Conservation (phyloP, 1,140 invertebrate species). For the Lineus longissimus region DNA sequence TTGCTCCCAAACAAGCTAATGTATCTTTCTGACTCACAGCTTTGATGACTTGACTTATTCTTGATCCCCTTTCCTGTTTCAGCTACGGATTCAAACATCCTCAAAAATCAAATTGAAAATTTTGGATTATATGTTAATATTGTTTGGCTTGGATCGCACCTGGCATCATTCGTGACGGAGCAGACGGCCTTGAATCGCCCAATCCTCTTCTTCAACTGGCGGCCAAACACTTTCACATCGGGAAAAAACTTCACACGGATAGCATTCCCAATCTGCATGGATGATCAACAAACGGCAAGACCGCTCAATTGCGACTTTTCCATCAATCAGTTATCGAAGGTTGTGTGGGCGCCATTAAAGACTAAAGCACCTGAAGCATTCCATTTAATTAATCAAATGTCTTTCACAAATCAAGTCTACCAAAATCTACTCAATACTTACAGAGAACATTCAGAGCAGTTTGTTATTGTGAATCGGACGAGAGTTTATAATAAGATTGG, state of each 20-base stretch:
- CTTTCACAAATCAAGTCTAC: conserved; percentile 59
- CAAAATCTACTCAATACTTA: conserved; percentile 57
- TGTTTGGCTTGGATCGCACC: conserved; percentile 36
- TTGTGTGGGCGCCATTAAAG: conserved; percentile 62
- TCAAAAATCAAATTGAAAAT: conserved; percentile 36
- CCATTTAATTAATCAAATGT: conserved; percentile 59
- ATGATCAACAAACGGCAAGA: conserved; percentile 3
- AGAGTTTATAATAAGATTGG: conserved; percentile 58
- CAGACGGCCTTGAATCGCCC: conserved; percentile 45
- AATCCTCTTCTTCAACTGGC: conserved; percentile 66
- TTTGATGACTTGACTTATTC: no score
- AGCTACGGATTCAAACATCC: conserved; percentile 32
- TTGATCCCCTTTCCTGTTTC: no score
- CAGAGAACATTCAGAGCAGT: conserved; percentile 19
- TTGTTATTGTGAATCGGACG: not conserved
- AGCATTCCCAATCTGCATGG: conserved; percentile 53
- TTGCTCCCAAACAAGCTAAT: no score
- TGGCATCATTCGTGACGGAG: conserved; percentile 48
- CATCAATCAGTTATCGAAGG: conserved; percentile 61
- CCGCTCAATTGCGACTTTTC: conserved; percentile 34
- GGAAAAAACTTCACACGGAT: conserved; percentile 47
- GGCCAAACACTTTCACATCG: conserved; percentile 61
- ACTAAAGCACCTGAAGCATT: conserved; percentile 41
- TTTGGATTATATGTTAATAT: conserved; percentile 48
- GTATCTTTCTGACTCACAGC: no score